Percentiles rank a stretch among this genome's conserved stretches.
Evolutionary conservation across 2,888 invertebrate species (phyloP).

Genomic region (Cenopis cana): DNA sequence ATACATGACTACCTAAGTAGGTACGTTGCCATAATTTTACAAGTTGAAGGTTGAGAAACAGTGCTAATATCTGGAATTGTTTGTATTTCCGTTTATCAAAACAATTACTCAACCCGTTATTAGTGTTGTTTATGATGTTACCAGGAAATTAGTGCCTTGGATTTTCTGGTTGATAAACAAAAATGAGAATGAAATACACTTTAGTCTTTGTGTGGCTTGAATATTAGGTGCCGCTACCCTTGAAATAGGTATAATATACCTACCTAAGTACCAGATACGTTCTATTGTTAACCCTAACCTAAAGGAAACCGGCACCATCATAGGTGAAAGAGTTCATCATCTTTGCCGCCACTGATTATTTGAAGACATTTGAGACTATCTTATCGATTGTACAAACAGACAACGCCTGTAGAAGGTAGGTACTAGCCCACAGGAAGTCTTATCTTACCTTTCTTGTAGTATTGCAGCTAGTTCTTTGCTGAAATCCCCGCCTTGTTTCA

Average conservation of each 20-base stretch:
- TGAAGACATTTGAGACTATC: neutral
- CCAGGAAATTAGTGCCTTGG: slow-evolving; percentile 10
- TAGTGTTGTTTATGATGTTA: slow-evolving; percentile 22
- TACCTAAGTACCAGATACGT: too few relatives aligned
- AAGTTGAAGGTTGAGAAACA: slow-evolving; percentile 23
- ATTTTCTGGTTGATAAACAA: slow-evolving; percentile 7
- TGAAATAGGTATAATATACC: too few relatives aligned
- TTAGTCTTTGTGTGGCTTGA: neutral
- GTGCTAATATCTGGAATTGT: slow-evolving; percentile 15
- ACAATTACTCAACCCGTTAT: slow-evolving; percentile 21
- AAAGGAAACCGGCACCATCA: neutral
- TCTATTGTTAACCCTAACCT: neutral
- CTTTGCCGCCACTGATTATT: neutral
- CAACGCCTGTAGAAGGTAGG: too few relatives aligned
- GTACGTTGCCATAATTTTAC: neutral
- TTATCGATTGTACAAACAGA: too few relatives aligned
- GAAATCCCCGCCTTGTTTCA: slow-evolving; percentile 97
- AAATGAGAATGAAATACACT: neutral
- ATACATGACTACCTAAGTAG: neutral
- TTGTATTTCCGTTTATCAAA: slow-evolving; percentile 24
- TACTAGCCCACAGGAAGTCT: slow-evolving; percentile 47
- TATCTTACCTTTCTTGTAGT: slow-evolving; percentile 93
- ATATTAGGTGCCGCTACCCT: too few relatives aligned
- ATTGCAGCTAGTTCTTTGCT: slow-evolving; percentile 96
- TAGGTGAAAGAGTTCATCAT: too few relatives aligned